Evolutionary conservation across 2,797 vertebrate genomes (phyloP).

Genomic region (Arrhamphus sclerolepis): DNA sequence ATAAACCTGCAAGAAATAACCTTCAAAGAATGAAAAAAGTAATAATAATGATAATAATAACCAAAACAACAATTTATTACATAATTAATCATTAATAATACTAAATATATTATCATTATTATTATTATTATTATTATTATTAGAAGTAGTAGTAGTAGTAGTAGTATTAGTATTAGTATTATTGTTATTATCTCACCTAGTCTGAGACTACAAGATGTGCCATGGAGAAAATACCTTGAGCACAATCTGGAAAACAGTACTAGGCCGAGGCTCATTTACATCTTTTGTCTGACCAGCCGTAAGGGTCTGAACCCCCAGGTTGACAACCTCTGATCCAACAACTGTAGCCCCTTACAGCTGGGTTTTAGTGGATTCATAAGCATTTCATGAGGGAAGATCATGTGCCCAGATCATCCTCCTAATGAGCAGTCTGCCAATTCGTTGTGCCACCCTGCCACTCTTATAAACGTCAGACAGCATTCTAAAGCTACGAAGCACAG

Average conservation of each 20-base stretch:
- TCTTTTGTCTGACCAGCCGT: no score
- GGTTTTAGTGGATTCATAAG: slow-evolving; percentile 20
- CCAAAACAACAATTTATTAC: no score
- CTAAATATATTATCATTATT: no score
- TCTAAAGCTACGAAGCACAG: slow-evolving; percentile 20
- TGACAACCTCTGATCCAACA: slow-evolving; percentile 21
- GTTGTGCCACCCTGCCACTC: slow-evolving; percentile 35
- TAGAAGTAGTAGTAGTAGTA: no score
- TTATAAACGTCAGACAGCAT: slow-evolving; percentile 21
- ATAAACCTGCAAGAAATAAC: background rate
- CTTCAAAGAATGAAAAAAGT: background rate
- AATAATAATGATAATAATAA: background rate
- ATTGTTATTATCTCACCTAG: no score
- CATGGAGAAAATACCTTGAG: no score
- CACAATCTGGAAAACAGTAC: no score
- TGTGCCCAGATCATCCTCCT: slow-evolving; percentile 23
- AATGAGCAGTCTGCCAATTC: slow-evolving; percentile 19
- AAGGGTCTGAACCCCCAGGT: background rate
- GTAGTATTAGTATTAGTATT: no score
- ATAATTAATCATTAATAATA: no score
- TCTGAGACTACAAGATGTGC: no score
- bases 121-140: no score
- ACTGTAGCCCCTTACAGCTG: slow-evolving; percentile 22
- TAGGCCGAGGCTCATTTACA: no score
- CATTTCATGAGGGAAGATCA: slow-evolving; percentile 57